A percentile compares a stretch with the other conserved stretches of the same genome.
Conservation (phyloP, 2,797 vertebrate species). For the Menidia menidia region DNA sequence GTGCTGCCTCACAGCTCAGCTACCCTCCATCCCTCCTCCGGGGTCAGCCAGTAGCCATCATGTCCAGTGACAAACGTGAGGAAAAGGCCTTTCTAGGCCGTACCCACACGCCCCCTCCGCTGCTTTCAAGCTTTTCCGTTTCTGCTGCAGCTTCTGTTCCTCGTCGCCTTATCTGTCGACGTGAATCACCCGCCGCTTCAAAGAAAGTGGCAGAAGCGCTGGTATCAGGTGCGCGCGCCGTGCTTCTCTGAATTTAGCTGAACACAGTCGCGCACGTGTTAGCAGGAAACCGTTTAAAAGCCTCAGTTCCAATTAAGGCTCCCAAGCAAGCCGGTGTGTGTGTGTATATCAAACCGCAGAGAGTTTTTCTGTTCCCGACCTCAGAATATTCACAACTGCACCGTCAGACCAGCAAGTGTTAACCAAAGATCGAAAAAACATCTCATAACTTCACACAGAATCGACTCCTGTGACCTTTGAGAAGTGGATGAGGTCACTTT, state of each 20-base stretch:
- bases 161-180: constrained; percentile 53
- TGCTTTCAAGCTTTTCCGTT: constrained; percentile 24
- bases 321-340: constrained; percentile 15
- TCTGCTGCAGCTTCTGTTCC: constrained; percentile 31
- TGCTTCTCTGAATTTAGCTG: constrained; percentile 30
- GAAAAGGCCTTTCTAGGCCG: constrained; percentile 40
- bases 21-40: constrained; percentile 20
- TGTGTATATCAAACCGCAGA: neutral
- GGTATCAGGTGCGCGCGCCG: constrained; percentile 59
- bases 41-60: constrained; percentile 23
- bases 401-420: neutral
- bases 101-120: constrained; percentile 36
- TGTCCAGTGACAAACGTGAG: constrained; percentile 33
- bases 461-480: constrained; percentile 46
- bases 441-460: neutral
- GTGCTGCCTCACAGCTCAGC: constrained; percentile 21
- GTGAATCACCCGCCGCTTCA: constrained; percentile 54
- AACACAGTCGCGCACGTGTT: constrained; percentile 17
- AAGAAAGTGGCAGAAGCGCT: constrained; percentile 59
- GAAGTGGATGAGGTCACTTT: constrained; percentile 53
- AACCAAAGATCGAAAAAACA: neutral
- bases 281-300: constrained; percentile 38
- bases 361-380: neutral
- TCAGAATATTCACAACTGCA: neutral
- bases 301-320: constrained; percentile 26